Percentiles rank a stretch among this genome's conserved stretches.
phyloP scores from a whole-genome alignment of 2,797 vertebrate genomes.

The Pseudochirops cupreus region DNA sequence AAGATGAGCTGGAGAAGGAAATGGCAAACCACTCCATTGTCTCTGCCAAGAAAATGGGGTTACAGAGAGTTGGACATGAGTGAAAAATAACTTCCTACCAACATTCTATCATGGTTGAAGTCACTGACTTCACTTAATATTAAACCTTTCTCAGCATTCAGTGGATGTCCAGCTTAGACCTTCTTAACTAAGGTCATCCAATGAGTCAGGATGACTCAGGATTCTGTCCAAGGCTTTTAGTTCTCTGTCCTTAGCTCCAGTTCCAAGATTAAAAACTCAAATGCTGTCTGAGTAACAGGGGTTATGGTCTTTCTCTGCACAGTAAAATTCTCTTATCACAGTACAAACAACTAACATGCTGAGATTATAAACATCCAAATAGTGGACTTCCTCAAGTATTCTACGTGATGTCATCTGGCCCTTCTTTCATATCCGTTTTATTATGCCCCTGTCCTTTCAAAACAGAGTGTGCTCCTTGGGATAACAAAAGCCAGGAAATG shows the following conservation, averaged over 20 bases:
- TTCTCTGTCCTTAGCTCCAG: slow-evolving; percentile 56
- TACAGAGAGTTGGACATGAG: background rate
- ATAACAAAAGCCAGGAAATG: slow-evolving; percentile 72
- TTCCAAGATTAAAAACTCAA: slow-evolving; percentile 71
- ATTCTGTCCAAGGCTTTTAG: slow-evolving; percentile 61
- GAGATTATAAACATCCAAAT: slow-evolving; percentile 82
- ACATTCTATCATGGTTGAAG: background rate
- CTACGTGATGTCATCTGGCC: slow-evolving; percentile 79
- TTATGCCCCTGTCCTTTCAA: slow-evolving; percentile 74
- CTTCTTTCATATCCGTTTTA: slow-evolving; percentile 81
- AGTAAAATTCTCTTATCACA: slow-evolving; percentile 84
- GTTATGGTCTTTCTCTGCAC: slow-evolving; percentile 59
- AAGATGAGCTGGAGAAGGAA: background rate
- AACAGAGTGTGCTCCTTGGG: slow-evolving; percentile 41
- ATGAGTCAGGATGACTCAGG: slow-evolving; percentile 68
- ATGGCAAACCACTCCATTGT: background rate
- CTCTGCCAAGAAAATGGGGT: background rate
- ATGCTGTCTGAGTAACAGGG: slow-evolving; percentile 66
- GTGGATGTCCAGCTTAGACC: slow-evolving; percentile 43
- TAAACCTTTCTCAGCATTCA: background rate
- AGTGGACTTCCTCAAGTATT: slow-evolving; percentile 80
- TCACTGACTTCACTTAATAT: background rate
- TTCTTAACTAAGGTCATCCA: slow-evolving; percentile 59
- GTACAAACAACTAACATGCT: slow-evolving; percentile 80
- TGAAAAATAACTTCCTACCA: background rate